phyloP scores from a whole-genome alignment of 1,140 invertebrate genomes.

The Ceratosolen fusciceps region DNA sequence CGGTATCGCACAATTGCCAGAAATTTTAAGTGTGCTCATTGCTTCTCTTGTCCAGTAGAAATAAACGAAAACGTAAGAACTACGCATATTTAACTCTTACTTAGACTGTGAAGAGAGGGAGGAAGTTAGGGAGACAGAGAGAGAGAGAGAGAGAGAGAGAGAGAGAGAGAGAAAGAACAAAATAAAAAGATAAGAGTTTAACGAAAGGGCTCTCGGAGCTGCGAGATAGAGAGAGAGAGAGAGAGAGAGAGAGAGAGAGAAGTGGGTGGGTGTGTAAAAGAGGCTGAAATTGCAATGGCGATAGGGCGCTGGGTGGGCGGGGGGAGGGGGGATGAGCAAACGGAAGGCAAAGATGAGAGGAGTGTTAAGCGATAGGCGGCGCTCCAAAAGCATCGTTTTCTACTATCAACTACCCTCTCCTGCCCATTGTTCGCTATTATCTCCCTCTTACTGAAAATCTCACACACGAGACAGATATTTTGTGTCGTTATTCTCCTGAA shows the following conservation, averaged over 20 bases:
- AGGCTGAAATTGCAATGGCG: too few species aligned
- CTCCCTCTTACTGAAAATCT: constrained; percentile 11
- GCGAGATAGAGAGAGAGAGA: background rate
- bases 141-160: background rate
- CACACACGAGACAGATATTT: constrained; percentile 24
- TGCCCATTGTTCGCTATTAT: constrained; percentile 30
- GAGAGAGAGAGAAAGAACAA: background rate
- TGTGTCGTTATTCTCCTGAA: background rate
- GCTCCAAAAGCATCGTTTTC: constrained; percentile 25
- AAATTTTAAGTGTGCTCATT: too few species aligned
- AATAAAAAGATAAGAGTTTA: too few species aligned
- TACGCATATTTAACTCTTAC: too few species aligned
- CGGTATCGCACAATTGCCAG: too few species aligned
- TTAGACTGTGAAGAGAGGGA: too few species aligned
- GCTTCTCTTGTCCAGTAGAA: too few species aligned
- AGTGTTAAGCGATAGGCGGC: constrained; percentile 17
- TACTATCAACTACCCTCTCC: background rate
- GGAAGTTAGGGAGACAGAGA: background rate
- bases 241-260: background rate
- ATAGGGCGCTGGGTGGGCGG: too few species aligned
- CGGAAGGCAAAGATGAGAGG: background rate
- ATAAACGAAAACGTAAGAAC: too few species aligned
- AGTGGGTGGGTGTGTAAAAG: too few species aligned
- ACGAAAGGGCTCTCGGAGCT: background rate
- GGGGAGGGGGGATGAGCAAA: background rate